These are phyloP conservation scores for Anguilla anguilla DNA, from an alignment of 2,797 vertebrate species.

Conservation along the genomic window DNA sequence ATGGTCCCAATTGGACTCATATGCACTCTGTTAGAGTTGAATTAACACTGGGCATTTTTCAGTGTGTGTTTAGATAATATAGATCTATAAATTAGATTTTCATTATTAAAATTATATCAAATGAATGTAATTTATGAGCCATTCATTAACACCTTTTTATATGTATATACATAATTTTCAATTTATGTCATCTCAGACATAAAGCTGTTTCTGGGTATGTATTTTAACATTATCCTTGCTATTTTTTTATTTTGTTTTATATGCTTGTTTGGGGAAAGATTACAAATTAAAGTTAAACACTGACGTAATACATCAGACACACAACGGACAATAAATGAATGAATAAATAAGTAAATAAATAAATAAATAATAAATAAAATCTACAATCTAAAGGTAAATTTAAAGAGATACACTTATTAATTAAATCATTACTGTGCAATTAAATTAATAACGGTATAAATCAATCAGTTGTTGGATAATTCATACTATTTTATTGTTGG, in stretches of 20 bases:
- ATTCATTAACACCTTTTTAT: not conserved
- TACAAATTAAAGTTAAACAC: not conserved
- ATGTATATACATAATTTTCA: not conserved
- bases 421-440: not conserved
- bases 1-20: no score
- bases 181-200: not conserved
- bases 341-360: not conserved
- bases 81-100: no score
- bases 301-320: not conserved
- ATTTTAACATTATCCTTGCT: not conserved
- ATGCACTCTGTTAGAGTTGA: no score
- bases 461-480: no score
- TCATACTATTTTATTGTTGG: no score
- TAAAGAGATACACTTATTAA: not conserved
- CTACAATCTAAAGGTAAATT: no score
- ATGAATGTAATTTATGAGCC: no score
- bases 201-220: not conserved
- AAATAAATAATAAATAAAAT: not conserved
- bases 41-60: no score
- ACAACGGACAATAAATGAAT: not conserved
- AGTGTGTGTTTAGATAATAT: not conserved
- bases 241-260: not conserved
- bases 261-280: not conserved
- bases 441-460: not conserved
- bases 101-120: no score